Evolutionary conservation across 2,113 vertebrate genomes (phyloP).

Genomic region (Sylvietta virens): DNA sequence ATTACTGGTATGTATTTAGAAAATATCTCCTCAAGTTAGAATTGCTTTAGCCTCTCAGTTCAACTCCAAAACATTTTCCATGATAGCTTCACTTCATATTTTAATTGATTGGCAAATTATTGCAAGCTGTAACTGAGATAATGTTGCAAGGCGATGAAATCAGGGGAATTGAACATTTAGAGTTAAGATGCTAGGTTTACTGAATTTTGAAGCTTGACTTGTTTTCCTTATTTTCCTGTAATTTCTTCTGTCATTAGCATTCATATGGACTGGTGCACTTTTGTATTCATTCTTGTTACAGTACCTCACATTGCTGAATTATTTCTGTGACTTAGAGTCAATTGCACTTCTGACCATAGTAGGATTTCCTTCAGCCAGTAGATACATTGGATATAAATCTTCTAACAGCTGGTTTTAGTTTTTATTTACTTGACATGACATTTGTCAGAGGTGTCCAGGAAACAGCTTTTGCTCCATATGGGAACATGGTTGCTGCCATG

Average conservation of each 20-base stretch:
- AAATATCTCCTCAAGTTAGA: neutral
- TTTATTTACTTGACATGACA: neutral
- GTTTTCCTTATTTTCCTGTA: neutral
- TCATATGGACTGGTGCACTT: neutral
- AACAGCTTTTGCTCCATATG: neutral
- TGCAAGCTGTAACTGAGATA: neutral
- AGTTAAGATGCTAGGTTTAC: neutral
- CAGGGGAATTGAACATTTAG: neutral
- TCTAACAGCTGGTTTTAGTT: neutral
- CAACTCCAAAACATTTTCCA: neutral
- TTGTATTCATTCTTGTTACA: neutral
- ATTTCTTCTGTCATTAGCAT: neutral
- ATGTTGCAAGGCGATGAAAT: neutral
- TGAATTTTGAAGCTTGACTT: neutral
- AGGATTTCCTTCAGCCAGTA: neutral
- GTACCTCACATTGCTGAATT: neutral
- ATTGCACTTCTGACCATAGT: neutral
- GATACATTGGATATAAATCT: neutral
- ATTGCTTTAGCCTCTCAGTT: neutral
- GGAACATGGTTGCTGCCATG: neutral
- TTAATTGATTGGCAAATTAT: constrained; percentile 27
- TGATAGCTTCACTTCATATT: neutral
- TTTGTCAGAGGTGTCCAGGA: neutral
- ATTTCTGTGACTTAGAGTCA: neutral
- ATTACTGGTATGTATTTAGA: neutral